These are phyloP conservation scores for Leptarthrus brevirostris DNA, from an alignment of 2,888 invertebrate genomes.

Conservation along the genomic window DNA sequence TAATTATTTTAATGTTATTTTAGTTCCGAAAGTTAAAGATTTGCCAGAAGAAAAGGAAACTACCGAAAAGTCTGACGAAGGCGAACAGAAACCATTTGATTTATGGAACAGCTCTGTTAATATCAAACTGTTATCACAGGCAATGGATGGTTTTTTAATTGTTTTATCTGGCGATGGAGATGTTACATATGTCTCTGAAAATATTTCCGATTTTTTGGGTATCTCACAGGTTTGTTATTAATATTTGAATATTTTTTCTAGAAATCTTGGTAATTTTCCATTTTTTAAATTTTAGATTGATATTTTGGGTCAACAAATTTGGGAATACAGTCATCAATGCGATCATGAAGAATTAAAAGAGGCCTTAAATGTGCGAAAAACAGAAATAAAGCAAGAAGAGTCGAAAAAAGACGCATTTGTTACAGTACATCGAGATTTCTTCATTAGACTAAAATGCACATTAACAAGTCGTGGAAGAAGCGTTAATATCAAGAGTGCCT, in stretches of 20 bases:
- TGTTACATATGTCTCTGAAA: slow-evolving; percentile 92
- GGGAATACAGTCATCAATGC: slow-evolving; percentile 94
- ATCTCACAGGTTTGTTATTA: slow-evolving; percentile 81
- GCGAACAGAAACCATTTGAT: slow-evolving; percentile 61
- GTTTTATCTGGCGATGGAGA: slow-evolving; percentile 90
- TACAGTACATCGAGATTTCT: slow-evolving; percentile 66
- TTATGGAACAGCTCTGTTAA: slow-evolving; percentile 64
- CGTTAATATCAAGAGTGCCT: slow-evolving; percentile 94
- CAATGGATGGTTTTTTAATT: slow-evolving; percentile 91
- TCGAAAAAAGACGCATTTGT: too few relatives aligned
- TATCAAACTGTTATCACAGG: slow-evolving; percentile 67
- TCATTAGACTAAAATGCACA: slow-evolving; percentile 87
- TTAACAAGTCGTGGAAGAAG: slow-evolving; percentile 94
- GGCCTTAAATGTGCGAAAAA: slow-evolving; percentile 68
- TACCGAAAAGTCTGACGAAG: background rate
- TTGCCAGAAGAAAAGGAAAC: slow-evolving; percentile 19
- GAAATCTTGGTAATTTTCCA: slow-evolving; percentile 32
- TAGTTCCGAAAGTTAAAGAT: slow-evolving; percentile 50
- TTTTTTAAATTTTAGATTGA: slow-evolving; percentile 79
- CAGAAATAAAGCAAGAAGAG: slow-evolving; percentile 28
- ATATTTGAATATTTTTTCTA: background rate
- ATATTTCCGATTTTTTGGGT: slow-evolving; percentile 90
- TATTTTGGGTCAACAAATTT: slow-evolving; percentile 93
- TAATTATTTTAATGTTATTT: too few relatives aligned
- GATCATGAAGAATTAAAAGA: slow-evolving; percentile 91